A percentile compares a stretch with the other conserved stretches of the same genome.
Conservation (phyloP, 2,888 invertebrate genomes). For the Orchesellides sinensis region DNA sequence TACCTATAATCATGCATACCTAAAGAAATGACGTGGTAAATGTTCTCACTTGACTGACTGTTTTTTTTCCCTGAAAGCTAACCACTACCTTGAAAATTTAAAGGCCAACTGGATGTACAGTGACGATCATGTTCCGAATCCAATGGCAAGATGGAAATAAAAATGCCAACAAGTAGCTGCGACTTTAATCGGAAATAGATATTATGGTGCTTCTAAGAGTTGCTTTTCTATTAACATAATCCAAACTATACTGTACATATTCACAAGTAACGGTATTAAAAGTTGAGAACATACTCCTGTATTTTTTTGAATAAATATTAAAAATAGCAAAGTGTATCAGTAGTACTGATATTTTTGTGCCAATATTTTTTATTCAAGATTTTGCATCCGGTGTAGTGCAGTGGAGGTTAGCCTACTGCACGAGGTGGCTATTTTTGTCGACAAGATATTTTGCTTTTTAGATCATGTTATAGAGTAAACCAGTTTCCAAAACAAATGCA, state of each 20-base stretch:
- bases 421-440: slow-evolving; percentile 39
- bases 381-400: not conserved
- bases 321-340: slow-evolving; percentile 17
- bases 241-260: not conserved
- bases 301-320: slow-evolving; percentile 5
- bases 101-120: slow-evolving; percentile 3
- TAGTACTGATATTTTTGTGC: slow-evolving; percentile 40
- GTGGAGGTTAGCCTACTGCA: not conserved
- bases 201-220: too few species aligned
- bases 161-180: not conserved
- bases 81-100: slow-evolving; percentile 15
- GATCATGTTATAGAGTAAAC: not conserved
- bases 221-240: not conserved
- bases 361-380: slow-evolving; percentile 45
- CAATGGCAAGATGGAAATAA: not conserved
- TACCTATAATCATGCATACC: too few species aligned
- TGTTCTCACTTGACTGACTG: too few species aligned
- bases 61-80: too few species aligned
- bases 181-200: slow-evolving; percentile 11
- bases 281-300: not conserved
- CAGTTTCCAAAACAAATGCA: too few species aligned
- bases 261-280: not conserved
- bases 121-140: not conserved
- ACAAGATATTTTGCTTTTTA: too few species aligned
- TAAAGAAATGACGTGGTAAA: too few species aligned